These are phyloP conservation scores for Cynaeus angustus DNA, from an alignment of 2,888 invertebrate genomes.

Conservation along the genomic window DNA sequence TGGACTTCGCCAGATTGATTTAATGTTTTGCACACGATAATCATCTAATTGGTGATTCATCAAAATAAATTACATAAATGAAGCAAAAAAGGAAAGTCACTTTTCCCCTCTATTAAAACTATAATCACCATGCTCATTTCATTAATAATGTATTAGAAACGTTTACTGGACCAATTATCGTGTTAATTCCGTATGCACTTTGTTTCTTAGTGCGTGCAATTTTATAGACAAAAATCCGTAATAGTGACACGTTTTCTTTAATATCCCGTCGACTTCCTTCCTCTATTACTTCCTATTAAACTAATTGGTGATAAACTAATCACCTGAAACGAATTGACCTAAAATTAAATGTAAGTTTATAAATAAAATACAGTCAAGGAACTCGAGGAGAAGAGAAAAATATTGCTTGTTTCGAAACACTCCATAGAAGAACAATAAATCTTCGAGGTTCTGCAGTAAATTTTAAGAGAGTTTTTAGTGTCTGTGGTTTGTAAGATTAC, in stretches of 20 bases:
- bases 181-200: slow-evolving; percentile 19
- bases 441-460: no score
- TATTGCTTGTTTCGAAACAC: slow-evolving; percentile 3
- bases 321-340: slow-evolving; percentile 26
- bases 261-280: no score
- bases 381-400: background rate
- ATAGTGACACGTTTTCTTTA: no score
- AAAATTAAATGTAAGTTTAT: slow-evolving; percentile 21
- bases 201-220: slow-evolving; percentile 24
- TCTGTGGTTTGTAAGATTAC: no score
- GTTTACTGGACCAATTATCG: slow-evolving; percentile 35
- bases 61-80: slow-evolving; percentile 22
- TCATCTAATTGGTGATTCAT: slow-evolving; percentile 22
- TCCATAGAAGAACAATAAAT: no score
- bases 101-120: slow-evolving; percentile 5
- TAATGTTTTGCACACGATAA: slow-evolving; percentile 12
- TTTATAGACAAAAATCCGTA: background rate
- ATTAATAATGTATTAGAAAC: slow-evolving; percentile 32
- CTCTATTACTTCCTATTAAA: no score
- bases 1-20: slow-evolving; percentile 14
- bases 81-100: slow-evolving; percentile 39
- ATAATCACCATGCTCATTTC: slow-evolving; percentile 11
- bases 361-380: slow-evolving; percentile 13
- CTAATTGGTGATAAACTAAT: slow-evolving; percentile 9
- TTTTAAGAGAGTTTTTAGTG: no score